These are phyloP conservation scores for Macrostomum lignano DNA, from an alignment of 1,140 invertebrate species.

Conservation along the genomic window DNA sequence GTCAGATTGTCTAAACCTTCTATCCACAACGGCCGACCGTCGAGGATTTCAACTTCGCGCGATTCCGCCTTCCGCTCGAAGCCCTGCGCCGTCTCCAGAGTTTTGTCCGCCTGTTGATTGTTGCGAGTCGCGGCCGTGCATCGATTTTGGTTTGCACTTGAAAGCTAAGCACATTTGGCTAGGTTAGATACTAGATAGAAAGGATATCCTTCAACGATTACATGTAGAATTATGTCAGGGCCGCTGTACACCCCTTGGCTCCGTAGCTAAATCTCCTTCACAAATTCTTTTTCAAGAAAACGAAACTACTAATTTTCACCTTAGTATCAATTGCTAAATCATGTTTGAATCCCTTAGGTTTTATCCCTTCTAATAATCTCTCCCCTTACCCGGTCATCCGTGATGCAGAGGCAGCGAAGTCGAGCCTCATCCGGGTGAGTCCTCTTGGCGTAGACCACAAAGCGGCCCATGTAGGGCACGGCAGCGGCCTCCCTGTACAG, in stretches of 20 bases:
- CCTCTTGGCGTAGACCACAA: constrained; percentile 85
- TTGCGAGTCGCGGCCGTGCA: too few relatives aligned
- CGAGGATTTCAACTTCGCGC: constrained; percentile 37
- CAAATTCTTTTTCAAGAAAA: too few relatives aligned
- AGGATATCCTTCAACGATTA: too few relatives aligned
- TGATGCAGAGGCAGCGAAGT: constrained; percentile 1
- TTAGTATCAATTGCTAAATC: too few relatives aligned
- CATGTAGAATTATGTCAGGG: too few relatives aligned
- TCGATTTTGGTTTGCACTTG: too few relatives aligned
- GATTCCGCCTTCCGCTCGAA: constrained; percentile 55
- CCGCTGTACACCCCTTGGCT: too few relatives aligned
- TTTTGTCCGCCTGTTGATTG: constrained; percentile 3
- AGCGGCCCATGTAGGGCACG: constrained; percentile 94
- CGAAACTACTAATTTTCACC: background rate
- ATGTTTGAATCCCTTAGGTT: too few relatives aligned
- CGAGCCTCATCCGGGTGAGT: constrained; percentile 29
- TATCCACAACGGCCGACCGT: constrained; percentile 60
- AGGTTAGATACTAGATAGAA: too few relatives aligned
- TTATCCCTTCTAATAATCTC: too few relatives aligned
- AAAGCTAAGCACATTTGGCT: too few relatives aligned
- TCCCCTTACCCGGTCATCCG: constrained; percentile 37
- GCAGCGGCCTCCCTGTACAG: constrained; percentile 85
- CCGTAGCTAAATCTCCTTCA: background rate
- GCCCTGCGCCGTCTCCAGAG: constrained; percentile 51
- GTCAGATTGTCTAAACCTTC: constrained; percentile 77